Evolutionary conservation across 2,888 invertebrate genomes (phyloP), one percentile per base, ranked within the genome.

Genomic region (Drosophila atripex): DNA sequence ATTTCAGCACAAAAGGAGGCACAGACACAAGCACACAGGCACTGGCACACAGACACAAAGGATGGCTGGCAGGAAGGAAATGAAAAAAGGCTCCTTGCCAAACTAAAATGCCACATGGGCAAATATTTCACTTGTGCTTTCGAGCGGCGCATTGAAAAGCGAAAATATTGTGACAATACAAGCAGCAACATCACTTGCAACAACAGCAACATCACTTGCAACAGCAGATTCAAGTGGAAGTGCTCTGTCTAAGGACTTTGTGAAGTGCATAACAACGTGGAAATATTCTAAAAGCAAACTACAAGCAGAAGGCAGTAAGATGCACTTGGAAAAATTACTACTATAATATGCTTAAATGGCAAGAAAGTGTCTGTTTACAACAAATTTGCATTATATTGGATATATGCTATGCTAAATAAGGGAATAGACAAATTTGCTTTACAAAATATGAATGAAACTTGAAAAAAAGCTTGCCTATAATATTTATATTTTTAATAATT

Each of bases 121-220:
- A 78, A 78, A 86, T 78, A 83, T 82, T 86, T 85, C 86, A 82
- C 83, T 88, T 86, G 79, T 78, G 79, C 88, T 82, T 85, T 86
- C 83, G 73, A 84, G 87, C 71, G 71, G 75, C 78, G 78, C 83
- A 77, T 80, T 85, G 84, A 88, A 86, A 80, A 85, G 86, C 88
- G 84, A 84, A 85, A 85, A 88, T 85, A 86, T 85, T 85, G 84
- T 78, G 86, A 88, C 88, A 75, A 85, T 73, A 52, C 63, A 70
- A 63, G 47, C 54, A 61, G 38, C 54, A 65, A 39, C 69, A 69
- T 41, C 41, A 41, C 9, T 41, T 41, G n/a, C 52, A 54, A 49
- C 57, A 71, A 30, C 54, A 54, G 32, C 51, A 58, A 49, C 61
- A 70, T 30, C 53, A 52, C 38, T 45, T 49, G 30, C 43, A 60